Conservation (phyloP, 2,113 vertebrate species). For the Serinus canaria region DNA sequence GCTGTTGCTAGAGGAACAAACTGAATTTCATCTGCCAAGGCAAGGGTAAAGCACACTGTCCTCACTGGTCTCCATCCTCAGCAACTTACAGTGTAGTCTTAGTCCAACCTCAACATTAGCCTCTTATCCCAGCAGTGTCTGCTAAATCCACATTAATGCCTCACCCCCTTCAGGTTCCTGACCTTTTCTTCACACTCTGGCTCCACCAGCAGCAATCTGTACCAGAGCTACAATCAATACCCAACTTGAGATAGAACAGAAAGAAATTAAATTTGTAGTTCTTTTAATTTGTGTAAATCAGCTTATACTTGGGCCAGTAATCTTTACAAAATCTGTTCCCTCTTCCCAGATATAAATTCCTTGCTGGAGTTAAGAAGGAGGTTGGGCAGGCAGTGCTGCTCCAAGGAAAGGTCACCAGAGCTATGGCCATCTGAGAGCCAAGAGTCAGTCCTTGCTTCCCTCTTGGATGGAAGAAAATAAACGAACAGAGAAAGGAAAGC, state of each 20-base stretch:
- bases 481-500: background rate
- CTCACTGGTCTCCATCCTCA: background rate
- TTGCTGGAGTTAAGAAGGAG: background rate
- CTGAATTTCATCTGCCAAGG: background rate
- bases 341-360: background rate
- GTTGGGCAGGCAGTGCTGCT: background rate
- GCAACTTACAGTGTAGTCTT: background rate
- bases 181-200: background rate
- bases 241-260: background rate
- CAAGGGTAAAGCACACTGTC: background rate
- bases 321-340: background rate
- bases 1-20: background rate
- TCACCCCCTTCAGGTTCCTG: background rate
- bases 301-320: background rate
- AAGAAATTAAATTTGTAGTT: background rate
- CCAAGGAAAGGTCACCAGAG: background rate
- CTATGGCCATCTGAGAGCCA: accelerated
- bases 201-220: background rate
- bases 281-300: background rate
- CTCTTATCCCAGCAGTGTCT: background rate
- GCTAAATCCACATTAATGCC: background rate
- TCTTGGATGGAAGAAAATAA: background rate
- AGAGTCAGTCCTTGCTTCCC: background rate
- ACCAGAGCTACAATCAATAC: background rate
- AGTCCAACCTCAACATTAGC: background rate